A percentile compares a stretch with the other conserved stretches of the same genome.
These are phyloP conservation scores for Coregonus clupeaformis DNA, from an alignment of 2,113 vertebrate genomes.

Conservation along the genomic window DNA sequence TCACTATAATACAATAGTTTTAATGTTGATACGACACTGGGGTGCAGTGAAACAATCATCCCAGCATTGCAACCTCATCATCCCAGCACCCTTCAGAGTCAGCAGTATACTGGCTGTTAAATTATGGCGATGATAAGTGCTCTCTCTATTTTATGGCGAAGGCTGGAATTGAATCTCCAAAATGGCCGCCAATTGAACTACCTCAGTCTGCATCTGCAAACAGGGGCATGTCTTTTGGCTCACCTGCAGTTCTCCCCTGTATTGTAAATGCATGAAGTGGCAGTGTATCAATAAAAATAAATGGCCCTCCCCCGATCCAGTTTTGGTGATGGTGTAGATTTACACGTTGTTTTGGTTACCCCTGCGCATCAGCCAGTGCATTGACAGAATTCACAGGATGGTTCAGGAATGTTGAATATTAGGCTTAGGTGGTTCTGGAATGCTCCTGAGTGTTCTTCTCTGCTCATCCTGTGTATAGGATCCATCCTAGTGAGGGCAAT, in stretches of 20 bases:
- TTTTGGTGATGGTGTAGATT: background rate
- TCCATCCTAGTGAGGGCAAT: background rate
- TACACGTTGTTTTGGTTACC: background rate
- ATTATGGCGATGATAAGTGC: background rate
- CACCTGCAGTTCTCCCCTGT: background rate
- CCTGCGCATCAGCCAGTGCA: background rate
- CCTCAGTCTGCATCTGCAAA: background rate
- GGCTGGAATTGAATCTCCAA: background rate
- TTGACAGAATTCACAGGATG: background rate
- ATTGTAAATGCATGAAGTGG: background rate
- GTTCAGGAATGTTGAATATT: background rate
- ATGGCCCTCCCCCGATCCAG: background rate
- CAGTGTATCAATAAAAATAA: background rate
- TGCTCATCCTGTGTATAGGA: background rate
- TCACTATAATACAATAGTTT: background rate
- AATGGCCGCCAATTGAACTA: slow-evolving; percentile 8
- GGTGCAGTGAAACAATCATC: background rate
- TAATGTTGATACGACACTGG: background rate
- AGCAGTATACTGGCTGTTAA: background rate
- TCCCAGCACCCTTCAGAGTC: background rate
- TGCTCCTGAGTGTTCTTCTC: background rate
- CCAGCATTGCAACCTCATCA: background rate
- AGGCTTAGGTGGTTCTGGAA: background rate
- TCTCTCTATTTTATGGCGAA: background rate
- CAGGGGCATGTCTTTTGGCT: background rate